Percentiles rank a stretch among this genome's conserved stretches.
Evolutionary conservation across 2,888 invertebrate species (phyloP).

Genomic region (Halictus ligatus): DNA sequence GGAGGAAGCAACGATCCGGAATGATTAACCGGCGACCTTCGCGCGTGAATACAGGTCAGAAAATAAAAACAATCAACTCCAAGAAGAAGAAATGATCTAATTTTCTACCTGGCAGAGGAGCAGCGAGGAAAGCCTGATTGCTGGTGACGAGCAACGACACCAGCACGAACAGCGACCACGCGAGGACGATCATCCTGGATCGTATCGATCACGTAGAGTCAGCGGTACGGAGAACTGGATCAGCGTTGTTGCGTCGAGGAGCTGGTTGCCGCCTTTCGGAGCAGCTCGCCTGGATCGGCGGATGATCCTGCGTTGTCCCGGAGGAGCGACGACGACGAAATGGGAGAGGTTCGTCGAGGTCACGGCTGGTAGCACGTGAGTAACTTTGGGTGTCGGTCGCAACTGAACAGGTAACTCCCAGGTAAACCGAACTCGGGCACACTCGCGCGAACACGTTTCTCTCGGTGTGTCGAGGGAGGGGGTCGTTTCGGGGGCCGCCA

Average conservation of each 20-base stretch:
- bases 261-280: not conserved
- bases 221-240: conserved; percentile 46
- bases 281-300: not conserved
- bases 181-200: conserved; percentile 76
- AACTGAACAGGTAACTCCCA: conserved; percentile 9
- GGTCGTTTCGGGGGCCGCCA: conserved; percentile 25
- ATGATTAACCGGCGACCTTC: not conserved
- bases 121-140: conserved; percentile 77
- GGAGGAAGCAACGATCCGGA: not conserved
- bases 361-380: conserved; percentile 6
- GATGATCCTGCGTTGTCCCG: not conserved
- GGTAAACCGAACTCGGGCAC: conserved; percentile 14
- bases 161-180: conserved; percentile 75
- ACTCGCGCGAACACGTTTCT: conserved; percentile 59
- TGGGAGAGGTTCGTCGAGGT: not conserved
- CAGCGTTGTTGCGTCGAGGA: conserved; percentile 15
- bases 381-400: conserved; percentile 32
- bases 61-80: not conserved
- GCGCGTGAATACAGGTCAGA: not conserved
- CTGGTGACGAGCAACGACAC: conserved; percentile 73
- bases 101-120: conserved; percentile 74
- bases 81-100: not conserved
- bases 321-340: not conserved
- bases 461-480: conserved; percentile 37
- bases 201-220: conserved; percentile 44